phyloP scores from a whole-genome alignment of 2,113 vertebrate genomes.

The Bettongia penicillata region DNA sequence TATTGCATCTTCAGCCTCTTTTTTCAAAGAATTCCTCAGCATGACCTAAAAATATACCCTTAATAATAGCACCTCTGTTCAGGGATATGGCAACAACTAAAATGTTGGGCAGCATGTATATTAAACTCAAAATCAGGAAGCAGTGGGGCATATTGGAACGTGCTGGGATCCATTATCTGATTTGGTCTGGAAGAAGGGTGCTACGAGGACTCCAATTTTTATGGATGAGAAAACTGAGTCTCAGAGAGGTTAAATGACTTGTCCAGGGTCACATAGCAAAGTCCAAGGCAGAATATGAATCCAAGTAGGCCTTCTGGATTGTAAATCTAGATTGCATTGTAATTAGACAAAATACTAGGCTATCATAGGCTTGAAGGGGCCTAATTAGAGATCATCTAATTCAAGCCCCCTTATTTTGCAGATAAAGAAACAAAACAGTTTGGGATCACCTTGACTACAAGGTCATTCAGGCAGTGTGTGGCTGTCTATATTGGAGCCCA shows the following conservation, averaged over 20 bases:
- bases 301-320: not conserved
- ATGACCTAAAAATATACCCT: not conserved
- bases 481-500: not conserved
- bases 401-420: not conserved
- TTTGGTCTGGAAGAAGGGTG: not conserved
- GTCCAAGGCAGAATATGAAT: not conserved
- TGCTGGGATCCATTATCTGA: not conserved
- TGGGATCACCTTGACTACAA: not conserved
- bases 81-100: not conserved
- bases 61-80: not conserved
- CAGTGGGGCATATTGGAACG: not conserved
- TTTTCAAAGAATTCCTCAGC: conserved; percentile 43
- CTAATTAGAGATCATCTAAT: not conserved
- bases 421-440: not conserved
- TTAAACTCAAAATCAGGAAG: not conserved
- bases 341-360: not conserved
- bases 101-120: not conserved
- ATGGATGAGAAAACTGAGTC: not conserved
- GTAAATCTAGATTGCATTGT: not conserved
- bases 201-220: not conserved
- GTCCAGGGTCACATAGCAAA: not conserved
- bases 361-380: not conserved
- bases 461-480: not conserved
- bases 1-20: conserved; percentile 26
- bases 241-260: not conserved